Evolutionary conservation across 2,113 vertebrate genomes (phyloP).

Genomic region (Potamarius usumacintae): DNA sequence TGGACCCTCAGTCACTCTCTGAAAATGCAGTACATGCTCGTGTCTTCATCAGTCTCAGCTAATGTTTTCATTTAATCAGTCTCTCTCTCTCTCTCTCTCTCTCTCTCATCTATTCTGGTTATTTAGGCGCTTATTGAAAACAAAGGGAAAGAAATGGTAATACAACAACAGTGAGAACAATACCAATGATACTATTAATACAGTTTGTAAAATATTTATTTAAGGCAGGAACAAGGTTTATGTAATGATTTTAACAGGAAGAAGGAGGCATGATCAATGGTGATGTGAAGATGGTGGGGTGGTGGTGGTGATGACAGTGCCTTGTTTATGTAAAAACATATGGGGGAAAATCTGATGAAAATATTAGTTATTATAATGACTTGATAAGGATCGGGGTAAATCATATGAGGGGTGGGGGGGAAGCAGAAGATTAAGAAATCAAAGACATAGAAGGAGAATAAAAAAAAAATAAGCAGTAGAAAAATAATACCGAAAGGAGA

Average conservation of each 20-base stretch:
- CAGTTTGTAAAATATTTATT: not conserved
- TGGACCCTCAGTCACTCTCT: conserved; percentile 26
- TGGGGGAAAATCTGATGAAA: too few species aligned
- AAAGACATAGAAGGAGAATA: too few species aligned
- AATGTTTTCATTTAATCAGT: not conserved
- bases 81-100: conserved; percentile 1
- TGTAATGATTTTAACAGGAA: not conserved
- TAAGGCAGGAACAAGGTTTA: not conserved
- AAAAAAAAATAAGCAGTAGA: too few species aligned
- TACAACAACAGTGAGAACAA: not conserved
- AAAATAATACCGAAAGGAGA: too few species aligned
- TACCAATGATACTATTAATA: not conserved
- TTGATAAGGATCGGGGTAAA: too few species aligned
- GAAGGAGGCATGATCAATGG: not conserved
- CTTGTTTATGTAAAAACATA: not conserved
- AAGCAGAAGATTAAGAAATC: not conserved
- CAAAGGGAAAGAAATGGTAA: not conserved
- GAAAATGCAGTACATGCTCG: not conserved
- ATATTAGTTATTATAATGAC: not conserved
- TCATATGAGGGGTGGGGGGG: not conserved
- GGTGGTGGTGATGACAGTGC: not conserved
- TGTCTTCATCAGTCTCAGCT: conserved; percentile 20
- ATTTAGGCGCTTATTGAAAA: not conserved
- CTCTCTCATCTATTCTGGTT: not conserved
- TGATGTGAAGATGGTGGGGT: not conserved